Evolutionary conservation across 1,140 invertebrate species (phyloP).

Genomic region (Calliopsis andreniformis): DNA sequence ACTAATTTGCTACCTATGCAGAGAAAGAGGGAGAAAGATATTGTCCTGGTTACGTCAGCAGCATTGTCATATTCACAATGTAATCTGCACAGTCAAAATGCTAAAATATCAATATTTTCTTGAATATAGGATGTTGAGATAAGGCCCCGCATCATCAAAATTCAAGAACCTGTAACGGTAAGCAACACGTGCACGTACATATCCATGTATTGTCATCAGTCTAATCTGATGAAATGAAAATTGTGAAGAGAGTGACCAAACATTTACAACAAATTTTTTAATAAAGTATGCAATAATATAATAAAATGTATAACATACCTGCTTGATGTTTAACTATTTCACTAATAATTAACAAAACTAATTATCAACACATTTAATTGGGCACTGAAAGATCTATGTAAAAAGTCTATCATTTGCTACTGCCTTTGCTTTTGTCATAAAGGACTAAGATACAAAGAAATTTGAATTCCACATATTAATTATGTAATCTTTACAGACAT

Average conservation of each 20-base stretch:
- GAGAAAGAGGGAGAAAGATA: constrained; percentile 57
- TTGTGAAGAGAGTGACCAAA: neutral
- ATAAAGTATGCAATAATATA: neutral
- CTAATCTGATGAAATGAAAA: neutral
- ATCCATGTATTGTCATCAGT: constrained; percentile 11
- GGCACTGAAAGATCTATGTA: neutral
- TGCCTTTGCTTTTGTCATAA: neutral
- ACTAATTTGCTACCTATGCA: constrained; percentile 28
- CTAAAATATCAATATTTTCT: constrained; percentile 62
- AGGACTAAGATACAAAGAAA: neutral
- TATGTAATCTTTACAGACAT: constrained; percentile 45
- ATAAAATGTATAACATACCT: neutral
- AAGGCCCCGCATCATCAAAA: constrained; percentile 64
- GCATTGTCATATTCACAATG: constrained; percentile 40
- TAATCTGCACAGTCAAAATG: constrained; percentile 30
- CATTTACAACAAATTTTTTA: neutral
- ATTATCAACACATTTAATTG: constrained; percentile 9
- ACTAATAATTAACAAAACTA: neutral
- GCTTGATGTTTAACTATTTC: neutral
- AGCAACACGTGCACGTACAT: constrained; percentile 48
- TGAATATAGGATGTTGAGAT: constrained; percentile 73
- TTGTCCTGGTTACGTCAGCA: constrained; percentile 40
- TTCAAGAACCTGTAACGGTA: constrained; percentile 67
- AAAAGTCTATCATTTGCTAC: neutral
- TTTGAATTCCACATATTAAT: neutral